Evolutionary conservation across 2,888 invertebrate genomes (phyloP), one percentile per base, ranked within the genome.

Genomic region (Platycnemis pennipes): DNA sequence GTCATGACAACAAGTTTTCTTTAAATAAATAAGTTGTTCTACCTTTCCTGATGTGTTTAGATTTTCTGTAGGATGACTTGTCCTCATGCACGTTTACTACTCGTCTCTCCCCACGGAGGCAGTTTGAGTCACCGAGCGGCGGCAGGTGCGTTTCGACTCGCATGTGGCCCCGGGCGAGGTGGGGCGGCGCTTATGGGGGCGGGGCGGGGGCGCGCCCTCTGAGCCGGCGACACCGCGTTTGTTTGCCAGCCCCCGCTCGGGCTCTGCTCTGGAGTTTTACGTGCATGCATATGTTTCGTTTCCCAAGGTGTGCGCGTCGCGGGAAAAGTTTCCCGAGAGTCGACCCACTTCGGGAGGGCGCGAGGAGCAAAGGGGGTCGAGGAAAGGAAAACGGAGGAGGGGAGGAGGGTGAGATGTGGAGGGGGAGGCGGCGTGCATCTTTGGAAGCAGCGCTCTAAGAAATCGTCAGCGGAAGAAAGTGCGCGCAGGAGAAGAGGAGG

Each of bases 251-350:
- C 11, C 77, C 8, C 77, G 37, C 22, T 49, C 16, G 16, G 63
- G 31, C 37, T 77, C 37, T 31, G 77, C 77, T 37, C 26, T 13
- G 77, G 31, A 8, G 31, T 77, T 31, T 77, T 13, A 77, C 13
- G 37, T 13, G 26, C 56, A 22, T 22, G 13, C 56, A 56, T 26
- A n/a, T 26, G 13, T 77, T 77, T 77, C 16, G 77, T 77, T 77
- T 77, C 77, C 77, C 77, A 77, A 77, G 77, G 11, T 5, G 49
- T 31, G 63, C 11, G 89, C 37, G 89, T 56, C 53, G 89, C 89
- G 89, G 91, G 91, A 89, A 91, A 91, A 91, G 56, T 42, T 89
- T 89, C 42, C 37, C 77, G 16, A 8, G 88, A n/a, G 91, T 69
- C 91, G 91, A 91, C 91, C 91, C 91, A 91, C 91, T 91, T 91